A percentile compares a stretch with the other conserved stretches of the same genome.
Evolutionary conservation across 2,113 vertebrate genomes (phyloP).

Genomic region (Lepus americanus): DNA sequence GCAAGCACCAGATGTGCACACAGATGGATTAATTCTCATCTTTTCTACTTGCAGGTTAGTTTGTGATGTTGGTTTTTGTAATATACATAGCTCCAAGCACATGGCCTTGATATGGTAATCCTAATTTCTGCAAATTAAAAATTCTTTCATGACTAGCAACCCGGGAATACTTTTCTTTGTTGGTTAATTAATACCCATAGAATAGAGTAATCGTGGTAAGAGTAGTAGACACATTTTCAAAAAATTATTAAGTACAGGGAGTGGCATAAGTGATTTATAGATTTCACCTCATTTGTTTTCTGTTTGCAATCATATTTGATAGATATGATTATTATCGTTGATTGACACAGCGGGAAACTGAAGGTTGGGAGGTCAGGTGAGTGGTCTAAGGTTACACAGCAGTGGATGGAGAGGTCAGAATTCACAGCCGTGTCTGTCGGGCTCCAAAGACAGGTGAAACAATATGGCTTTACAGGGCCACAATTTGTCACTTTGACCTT

Average conservation of each 20-base stretch:
- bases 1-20: neutral
- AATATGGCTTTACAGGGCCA: neutral
- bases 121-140: conserved; percentile 52
- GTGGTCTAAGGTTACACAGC: neutral
- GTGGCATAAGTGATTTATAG: neutral
- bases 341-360: neutral
- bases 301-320: neutral
- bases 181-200: neutral
- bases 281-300: conserved; percentile 1
- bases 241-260: neutral
- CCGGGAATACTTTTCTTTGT: conserved; percentile 25
- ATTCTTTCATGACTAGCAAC: neutral
- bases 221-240: neutral
- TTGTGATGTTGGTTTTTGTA: neutral
- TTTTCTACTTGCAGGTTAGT: neutral
- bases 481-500: neutral
- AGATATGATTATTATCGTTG: neutral
- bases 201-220: neutral
- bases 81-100: neutral
- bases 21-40: neutral
- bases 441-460: neutral
- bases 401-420: neutral
- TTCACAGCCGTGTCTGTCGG: neutral
- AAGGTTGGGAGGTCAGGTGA: neutral
- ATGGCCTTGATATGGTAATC: neutral